Percentiles rank a stretch among this genome's conserved stretches.
Evolutionary conservation across 2,113 vertebrate species (phyloP).

Genomic region (Pelusios castaneus): DNA sequence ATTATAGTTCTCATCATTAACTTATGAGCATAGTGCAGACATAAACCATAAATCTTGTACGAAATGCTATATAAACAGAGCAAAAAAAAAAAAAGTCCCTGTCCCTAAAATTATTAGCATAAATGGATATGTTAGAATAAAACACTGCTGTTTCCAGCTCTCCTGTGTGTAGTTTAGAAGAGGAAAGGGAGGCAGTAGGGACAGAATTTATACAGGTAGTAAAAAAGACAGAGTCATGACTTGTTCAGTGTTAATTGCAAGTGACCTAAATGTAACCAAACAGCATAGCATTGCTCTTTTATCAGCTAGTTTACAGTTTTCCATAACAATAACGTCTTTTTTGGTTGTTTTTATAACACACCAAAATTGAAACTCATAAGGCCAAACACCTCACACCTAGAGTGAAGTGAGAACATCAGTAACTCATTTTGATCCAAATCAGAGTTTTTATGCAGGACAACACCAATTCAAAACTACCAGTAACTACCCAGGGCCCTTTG

Average conservation of each 20-base stretch:
- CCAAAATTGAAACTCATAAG: neutral
- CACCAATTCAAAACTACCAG: neutral
- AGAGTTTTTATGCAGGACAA: constrained; percentile 24
- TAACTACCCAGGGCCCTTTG: neutral
- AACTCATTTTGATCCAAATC: constrained; percentile 30
- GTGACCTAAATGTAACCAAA: neutral
- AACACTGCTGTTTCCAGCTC: neutral
- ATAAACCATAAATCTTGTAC: neutral
- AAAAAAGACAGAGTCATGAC: neutral
- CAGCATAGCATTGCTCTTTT: accelerated
- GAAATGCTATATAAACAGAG: neutral
- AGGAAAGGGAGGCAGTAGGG: neutral
- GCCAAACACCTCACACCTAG: neutral
- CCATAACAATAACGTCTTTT: neutral
- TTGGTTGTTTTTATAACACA: neutral
- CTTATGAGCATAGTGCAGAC: neutral
- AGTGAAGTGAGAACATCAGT: neutral
- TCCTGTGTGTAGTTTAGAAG: neutral
- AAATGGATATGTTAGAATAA: neutral
- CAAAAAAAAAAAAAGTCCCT: neutral
- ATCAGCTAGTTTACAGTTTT: neutral
- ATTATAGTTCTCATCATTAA: neutral
- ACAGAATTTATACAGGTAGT: neutral
- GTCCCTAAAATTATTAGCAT: neutral
- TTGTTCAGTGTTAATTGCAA: neutral